Evolutionary conservation across 2,797 vertebrate species (phyloP).

Genomic region (Myotis vivesi): DNA sequence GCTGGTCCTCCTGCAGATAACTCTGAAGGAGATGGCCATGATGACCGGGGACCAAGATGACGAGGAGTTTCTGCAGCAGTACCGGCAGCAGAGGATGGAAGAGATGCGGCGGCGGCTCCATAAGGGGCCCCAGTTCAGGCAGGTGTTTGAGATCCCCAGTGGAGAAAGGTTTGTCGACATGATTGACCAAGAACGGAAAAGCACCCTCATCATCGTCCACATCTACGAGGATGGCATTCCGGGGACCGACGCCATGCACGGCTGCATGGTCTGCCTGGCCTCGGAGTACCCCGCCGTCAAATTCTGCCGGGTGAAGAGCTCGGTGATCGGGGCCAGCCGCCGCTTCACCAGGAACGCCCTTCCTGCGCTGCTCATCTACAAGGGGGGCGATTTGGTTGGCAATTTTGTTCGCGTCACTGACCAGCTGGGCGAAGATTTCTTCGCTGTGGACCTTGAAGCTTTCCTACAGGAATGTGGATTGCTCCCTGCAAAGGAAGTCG

Average conservation of each 20-base stretch:
- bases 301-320: conserved; percentile 95
- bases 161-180: conserved; percentile 95
- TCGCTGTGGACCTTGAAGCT: conserved; percentile 95
- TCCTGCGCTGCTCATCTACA: conserved; percentile 95
- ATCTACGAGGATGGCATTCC: conserved; percentile 94
- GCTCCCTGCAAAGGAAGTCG: conserved; percentile 91
- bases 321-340: conserved; percentile 92
- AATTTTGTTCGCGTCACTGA: conserved; percentile 98
- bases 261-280: conserved; percentile 95
- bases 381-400: conserved; percentile 95
- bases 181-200: conserved; percentile 93
- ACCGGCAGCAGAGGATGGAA: conserved; percentile 96
- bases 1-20: conserved; percentile 86
- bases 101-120: conserved; percentile 94
- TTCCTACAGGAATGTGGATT: conserved; percentile 96
- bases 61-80: conserved; percentile 94
- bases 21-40: conserved; percentile 91
- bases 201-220: conserved; percentile 94
- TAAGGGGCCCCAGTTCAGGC: conserved; percentile 91
- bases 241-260: conserved; percentile 93
- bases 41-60: conserved; percentile 91
- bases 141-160: conserved; percentile 91
- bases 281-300: conserved; percentile 95
- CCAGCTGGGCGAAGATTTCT: conserved; percentile 98
- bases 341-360: conserved; percentile 94